Conservation (phyloP, 1,140 invertebrate species). For the Macrotrachela quadricornifera region DNA sequence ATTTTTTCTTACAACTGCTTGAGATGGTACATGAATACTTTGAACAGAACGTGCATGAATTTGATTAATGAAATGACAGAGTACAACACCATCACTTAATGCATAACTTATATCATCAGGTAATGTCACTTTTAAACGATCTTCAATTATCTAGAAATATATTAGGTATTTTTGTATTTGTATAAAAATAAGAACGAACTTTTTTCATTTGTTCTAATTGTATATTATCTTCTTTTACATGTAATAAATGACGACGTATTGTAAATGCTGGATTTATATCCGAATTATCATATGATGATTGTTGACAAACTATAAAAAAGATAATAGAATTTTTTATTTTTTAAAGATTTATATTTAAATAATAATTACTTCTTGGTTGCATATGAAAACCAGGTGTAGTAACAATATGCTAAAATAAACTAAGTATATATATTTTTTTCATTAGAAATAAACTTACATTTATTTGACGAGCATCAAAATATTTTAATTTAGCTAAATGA, state of each 20-base stretch:
- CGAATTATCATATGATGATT: too few species aligned
- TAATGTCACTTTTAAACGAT: not conserved
- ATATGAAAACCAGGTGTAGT: too few species aligned
- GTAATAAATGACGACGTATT: slow-evolving; percentile 67
- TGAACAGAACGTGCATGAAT: slow-evolving; percentile 64
- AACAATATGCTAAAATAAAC: too few species aligned
- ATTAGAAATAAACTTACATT: too few species aligned
- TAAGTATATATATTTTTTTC: too few species aligned
- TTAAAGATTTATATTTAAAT: too few species aligned
- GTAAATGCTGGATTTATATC: slow-evolving; percentile 55
- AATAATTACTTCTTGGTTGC: too few species aligned
- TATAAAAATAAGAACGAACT: slow-evolving; percentile 2
- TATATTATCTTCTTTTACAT: slow-evolving; percentile 64
- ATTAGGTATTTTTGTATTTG: too few species aligned
- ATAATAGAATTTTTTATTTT: too few species aligned
- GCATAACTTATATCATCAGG: slow-evolving; percentile 55
- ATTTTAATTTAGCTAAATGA: too few species aligned
- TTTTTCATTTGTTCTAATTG: slow-evolving; percentile 54
- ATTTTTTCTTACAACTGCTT: slow-evolving; percentile 46
- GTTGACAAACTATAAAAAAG: too few species aligned
- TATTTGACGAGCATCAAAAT: too few species aligned
- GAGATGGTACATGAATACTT: slow-evolving; percentile 77
- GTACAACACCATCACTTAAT: slow-evolving; percentile 64
- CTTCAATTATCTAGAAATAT: slow-evolving; percentile 17
- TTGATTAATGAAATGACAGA: slow-evolving; percentile 77